These are phyloP conservation scores for Ageneiosus marmoratus DNA, from an alignment of 2,113 vertebrate species.

Conservation along the genomic window DNA sequence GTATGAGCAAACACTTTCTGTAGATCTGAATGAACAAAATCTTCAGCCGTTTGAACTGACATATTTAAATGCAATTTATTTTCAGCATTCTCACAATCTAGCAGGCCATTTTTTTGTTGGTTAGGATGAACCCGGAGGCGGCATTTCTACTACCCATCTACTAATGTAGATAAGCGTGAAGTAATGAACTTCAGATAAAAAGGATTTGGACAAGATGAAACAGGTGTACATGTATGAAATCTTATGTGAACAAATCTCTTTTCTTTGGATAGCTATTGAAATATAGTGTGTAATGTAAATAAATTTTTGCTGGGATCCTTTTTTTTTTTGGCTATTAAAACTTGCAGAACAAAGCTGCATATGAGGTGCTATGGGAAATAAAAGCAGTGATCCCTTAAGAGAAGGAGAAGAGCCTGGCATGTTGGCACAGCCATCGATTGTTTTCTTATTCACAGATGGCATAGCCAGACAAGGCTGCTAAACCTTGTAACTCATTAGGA, in stretches of 20 bases:
- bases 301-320: constrained; percentile 40
- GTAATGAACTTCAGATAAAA: constrained; percentile 67
- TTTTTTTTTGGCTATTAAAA: constrained; percentile 31
- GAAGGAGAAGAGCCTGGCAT: constrained; percentile 62
- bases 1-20: constrained; percentile 74
- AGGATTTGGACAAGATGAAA: constrained; percentile 56
- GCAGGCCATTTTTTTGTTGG: not conserved
- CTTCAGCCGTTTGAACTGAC: constrained; percentile 51
- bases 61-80: constrained; percentile 31
- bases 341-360: constrained; percentile 29
- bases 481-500: constrained; percentile 78
- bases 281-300: constrained; percentile 62
- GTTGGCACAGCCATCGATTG: constrained; percentile 63
- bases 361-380: constrained; percentile 54
- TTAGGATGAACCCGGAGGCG: not conserved
- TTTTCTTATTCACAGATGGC: constrained; percentile 70
- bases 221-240: constrained; percentile 56
- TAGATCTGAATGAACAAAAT: constrained; percentile 71
- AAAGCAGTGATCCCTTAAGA: constrained; percentile 60
- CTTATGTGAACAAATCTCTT: constrained; percentile 59
- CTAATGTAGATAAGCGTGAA: constrained; percentile 55
- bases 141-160: constrained; percentile 39
- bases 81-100: not conserved
- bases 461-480: constrained; percentile 75
- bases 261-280: constrained; percentile 57